phyloP scores from a whole-genome alignment of 2,888 invertebrate species.

The Choreutis nemorana region DNA sequence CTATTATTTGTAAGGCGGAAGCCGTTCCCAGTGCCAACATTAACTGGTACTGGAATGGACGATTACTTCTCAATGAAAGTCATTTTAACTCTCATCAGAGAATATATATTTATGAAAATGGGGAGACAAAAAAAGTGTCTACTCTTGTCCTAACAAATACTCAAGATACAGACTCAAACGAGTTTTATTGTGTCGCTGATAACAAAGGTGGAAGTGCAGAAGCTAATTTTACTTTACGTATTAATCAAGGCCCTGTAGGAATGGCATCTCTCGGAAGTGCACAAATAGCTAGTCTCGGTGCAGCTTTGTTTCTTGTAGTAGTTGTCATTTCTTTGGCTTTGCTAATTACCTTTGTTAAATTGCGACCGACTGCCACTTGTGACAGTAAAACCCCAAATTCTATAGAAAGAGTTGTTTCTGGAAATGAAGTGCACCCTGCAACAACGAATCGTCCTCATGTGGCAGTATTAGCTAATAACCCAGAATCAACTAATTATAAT shows the following conservation, averaged over 20 bases:
- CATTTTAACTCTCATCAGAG: constrained; percentile 81
- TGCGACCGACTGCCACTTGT: constrained; percentile 75
- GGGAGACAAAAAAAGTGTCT: constrained; percentile 78
- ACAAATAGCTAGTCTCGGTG: constrained; percentile 86
- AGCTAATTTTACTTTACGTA: constrained; percentile 88
- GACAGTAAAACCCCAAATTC: constrained; percentile 81
- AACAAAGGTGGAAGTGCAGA: constrained; percentile 88
- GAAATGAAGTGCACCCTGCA: constrained; percentile 55
- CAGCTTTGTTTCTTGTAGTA: constrained; percentile 80
- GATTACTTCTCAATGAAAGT: constrained; percentile 78
- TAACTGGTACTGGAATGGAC: constrained; percentile 89
- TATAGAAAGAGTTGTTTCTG: constrained; percentile 75
- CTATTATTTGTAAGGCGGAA: constrained; percentile 81
- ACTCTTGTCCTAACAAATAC: constrained; percentile 81
- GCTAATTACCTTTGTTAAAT: constrained; percentile 76
- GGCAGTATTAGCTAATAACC: constrained; percentile 65
- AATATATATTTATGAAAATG: constrained; percentile 79
- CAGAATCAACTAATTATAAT: constrained; percentile 39
- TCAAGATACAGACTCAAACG: constrained; percentile 82
- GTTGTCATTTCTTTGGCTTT: constrained; percentile 75
- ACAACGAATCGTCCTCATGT: constrained; percentile 63
- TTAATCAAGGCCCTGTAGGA: constrained; percentile 78
- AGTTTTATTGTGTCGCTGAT: constrained; percentile 90
- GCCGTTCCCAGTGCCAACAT: constrained; percentile 83
- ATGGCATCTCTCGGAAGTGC: constrained; percentile 84